Evolutionary conservation across 2,113 vertebrate genomes (phyloP).

Genomic region (Chaenocephalus aceratus): DNA sequence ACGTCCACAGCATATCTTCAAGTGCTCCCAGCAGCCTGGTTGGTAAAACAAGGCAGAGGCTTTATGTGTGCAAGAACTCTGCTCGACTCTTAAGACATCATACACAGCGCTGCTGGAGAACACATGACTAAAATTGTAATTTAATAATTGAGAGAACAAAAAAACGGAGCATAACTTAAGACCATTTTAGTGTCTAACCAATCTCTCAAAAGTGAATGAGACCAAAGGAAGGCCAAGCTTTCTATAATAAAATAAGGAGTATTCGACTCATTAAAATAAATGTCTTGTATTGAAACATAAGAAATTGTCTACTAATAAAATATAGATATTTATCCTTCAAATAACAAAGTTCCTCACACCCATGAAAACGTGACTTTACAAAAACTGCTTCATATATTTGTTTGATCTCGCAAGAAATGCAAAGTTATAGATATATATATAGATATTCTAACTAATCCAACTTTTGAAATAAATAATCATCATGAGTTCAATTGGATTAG

Average conservation of each 20-base stretch:
- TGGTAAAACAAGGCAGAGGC: not conserved
- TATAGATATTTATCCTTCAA: not conserved
- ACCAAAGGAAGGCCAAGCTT: not conserved
- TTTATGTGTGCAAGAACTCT: not conserved
- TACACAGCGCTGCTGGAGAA: not conserved
- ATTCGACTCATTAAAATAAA: not conserved
- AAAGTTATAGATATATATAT: not conserved
- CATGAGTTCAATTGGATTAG: not conserved
- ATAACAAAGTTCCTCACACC: not conserved
- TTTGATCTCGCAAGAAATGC: not conserved
- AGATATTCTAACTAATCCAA: not conserved
- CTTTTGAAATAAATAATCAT: not conserved
- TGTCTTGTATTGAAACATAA: not conserved
- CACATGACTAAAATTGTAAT: not conserved
- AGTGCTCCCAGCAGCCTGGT: constrained; percentile 32
- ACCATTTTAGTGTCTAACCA: not conserved
- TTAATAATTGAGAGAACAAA: not conserved
- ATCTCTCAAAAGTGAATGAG: not conserved
- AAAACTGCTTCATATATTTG: not conserved
- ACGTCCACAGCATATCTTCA: constrained; percentile 44
- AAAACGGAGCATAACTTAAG: not conserved
- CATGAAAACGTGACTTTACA: not conserved
- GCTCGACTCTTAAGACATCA: not conserved
- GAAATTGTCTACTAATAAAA: not conserved
- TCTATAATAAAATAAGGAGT: not conserved